Evolutionary conservation across 1,140 invertebrate species (phyloP).

Genomic region (Drosophila kohkoa): DNA sequence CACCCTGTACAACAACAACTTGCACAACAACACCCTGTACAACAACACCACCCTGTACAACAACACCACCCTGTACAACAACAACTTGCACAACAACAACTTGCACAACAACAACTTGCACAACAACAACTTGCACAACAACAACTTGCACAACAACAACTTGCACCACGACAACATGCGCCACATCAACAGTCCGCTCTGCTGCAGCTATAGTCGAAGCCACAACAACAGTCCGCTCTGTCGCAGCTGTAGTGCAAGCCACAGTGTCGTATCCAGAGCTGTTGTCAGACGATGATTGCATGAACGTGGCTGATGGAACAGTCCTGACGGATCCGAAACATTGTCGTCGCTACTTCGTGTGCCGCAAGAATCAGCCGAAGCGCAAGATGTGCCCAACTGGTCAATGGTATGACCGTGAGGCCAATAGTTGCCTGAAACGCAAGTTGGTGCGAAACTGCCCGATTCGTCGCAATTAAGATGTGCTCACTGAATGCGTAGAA

Average conservation of each 20-base stretch:
- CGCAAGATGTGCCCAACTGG: conserved; percentile 47
- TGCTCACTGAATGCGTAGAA: conserved; percentile 5
- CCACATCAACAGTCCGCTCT: background rate
- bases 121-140: background rate
- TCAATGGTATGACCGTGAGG: conserved; percentile 55
- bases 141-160: background rate
- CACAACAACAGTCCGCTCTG: background rate
- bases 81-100: background rate
- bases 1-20: conserved; percentile 13
- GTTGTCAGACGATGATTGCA: conserved; percentile 36
- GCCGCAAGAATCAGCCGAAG: conserved; percentile 36
- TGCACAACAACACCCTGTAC: conserved; percentile 3
- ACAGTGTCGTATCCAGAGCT: background rate
- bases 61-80: background rate
- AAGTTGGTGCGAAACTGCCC: conserved; percentile 42
- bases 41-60: background rate
- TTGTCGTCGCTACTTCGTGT: conserved; percentile 59
- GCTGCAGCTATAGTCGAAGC: background rate
- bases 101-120: background rate
- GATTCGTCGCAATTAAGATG: conserved; percentile 41
- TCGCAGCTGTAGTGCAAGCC: background rate
- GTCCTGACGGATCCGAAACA: conserved; percentile 41
- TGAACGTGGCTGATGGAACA: conserved; percentile 37
- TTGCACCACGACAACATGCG: background rate
- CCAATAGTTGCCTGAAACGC: conserved; percentile 39